Evolutionary conservation across 2,888 invertebrate species (phyloP).

Genomic region (Epirrhoe tristata): DNA sequence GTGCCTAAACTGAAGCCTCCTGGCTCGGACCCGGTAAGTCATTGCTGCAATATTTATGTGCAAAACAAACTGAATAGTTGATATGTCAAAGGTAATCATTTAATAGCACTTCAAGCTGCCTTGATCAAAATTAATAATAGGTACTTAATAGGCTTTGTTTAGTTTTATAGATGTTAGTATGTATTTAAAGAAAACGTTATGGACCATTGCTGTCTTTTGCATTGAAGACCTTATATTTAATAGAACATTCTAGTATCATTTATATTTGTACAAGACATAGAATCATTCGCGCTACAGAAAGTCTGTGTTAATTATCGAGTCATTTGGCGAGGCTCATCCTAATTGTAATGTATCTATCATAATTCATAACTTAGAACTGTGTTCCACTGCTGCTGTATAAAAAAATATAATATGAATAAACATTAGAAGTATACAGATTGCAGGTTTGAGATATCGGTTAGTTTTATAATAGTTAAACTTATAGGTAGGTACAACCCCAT

Average conservation of each 20-base stretch:
- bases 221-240: no score
- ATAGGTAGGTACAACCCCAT: no score
- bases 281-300: slow-evolving; percentile 72
- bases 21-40: slow-evolving; percentile 71
- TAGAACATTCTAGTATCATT: no score
- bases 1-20: slow-evolving; percentile 53
- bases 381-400: slow-evolving; percentile 41
- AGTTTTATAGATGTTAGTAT: no score
- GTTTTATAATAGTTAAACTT: no score
- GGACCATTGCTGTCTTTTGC: no score
- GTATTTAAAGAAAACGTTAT: no score
- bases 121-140: neutral
- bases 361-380: slow-evolving; percentile 63
- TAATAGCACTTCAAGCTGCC: neutral
- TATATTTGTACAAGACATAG: no score
- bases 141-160: no score
- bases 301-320: slow-evolving; percentile 67
- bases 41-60: slow-evolving; percentile 20
- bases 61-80: neutral
- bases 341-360: slow-evolving; percentile 68
- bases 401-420: neutral
- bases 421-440: no score
- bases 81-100: slow-evolving; percentile 50
- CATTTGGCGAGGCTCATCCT: slow-evolving; percentile 72
- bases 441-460: no score